These are phyloP conservation scores for Nymphicus hollandicus DNA, from an alignment of 2,113 vertebrate species.

Conservation along the genomic window DNA sequence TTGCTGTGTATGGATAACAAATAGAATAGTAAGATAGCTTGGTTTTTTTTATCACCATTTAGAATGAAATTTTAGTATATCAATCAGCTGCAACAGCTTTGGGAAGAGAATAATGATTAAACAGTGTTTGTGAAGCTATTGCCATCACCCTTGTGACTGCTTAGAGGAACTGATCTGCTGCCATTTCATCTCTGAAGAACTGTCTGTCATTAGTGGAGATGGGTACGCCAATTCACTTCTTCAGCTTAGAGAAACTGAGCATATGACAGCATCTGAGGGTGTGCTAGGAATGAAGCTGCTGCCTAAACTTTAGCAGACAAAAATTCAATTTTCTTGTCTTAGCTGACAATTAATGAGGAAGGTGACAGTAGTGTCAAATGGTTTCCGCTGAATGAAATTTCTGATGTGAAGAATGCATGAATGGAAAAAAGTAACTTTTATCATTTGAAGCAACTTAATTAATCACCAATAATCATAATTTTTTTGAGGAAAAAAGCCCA, in stretches of 20 bases:
- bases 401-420: neutral
- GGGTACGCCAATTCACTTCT: neutral
- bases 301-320: neutral
- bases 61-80: neutral
- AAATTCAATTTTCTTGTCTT: neutral
- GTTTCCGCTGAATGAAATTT: neutral
- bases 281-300: neutral
- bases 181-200: neutral
- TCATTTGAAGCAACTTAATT: neutral
- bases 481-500: neutral
- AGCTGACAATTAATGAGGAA: neutral
- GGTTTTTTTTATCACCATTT: neutral
- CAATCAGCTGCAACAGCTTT: constrained; percentile 31
- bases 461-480: neutral
- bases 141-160: neutral
- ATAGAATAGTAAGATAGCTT: neutral
- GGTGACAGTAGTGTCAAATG: neutral
- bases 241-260: neutral
- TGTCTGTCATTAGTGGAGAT: neutral
- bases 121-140: neutral
- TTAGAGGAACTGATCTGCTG: constrained; percentile 26
- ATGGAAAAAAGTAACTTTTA: neutral
- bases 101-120: constrained; percentile 3
- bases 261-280: neutral
- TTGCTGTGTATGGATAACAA: neutral